phyloP scores from a whole-genome alignment of 2,797 vertebrate species.

The Aeoliscus strigatus region DNA sequence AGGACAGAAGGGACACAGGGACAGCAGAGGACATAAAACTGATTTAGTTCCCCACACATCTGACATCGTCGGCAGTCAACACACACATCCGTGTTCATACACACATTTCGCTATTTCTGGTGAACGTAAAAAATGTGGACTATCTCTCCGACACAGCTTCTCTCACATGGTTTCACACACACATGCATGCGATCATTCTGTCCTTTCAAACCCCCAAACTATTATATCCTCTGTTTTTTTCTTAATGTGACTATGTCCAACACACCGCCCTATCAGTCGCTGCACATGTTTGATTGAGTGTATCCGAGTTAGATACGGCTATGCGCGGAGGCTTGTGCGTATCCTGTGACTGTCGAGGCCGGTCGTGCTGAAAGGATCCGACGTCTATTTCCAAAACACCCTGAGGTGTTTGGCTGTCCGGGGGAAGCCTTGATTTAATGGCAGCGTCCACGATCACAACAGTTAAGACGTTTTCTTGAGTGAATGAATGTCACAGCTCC shows the following conservation, averaged over 20 bases:
- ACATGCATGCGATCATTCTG: too few relatives aligned
- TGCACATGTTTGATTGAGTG: constrained; percentile 43
- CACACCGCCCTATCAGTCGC: too few relatives aligned
- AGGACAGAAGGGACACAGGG: background rate
- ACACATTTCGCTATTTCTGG: too few relatives aligned
- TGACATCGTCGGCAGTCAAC: too few relatives aligned
- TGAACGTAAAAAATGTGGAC: too few relatives aligned
- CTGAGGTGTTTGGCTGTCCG: constrained; percentile 16
- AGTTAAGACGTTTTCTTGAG: too few relatives aligned
- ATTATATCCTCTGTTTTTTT: background rate
- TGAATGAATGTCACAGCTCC: too few relatives aligned
- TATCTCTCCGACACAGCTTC: background rate
- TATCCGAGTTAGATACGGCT: background rate
- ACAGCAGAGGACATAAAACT: constrained; percentile 4
- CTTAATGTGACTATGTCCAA: constrained; percentile 12
- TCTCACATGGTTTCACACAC: background rate
- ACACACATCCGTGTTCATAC: background rate
- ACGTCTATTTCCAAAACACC: constrained; percentile 8
- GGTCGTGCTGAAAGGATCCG: constrained; percentile 1
- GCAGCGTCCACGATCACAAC: constrained; percentile 6
- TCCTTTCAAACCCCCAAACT: too few relatives aligned
- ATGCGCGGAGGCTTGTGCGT: constrained; percentile 9
- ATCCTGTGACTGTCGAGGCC: constrained; percentile 29
- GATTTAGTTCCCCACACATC: constrained; percentile 2
- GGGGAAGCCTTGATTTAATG: constrained; percentile 35